Base-by-base conservation (phyloP, 2,113 vertebrate species). In the Trematomus loennbergii region DNA sequence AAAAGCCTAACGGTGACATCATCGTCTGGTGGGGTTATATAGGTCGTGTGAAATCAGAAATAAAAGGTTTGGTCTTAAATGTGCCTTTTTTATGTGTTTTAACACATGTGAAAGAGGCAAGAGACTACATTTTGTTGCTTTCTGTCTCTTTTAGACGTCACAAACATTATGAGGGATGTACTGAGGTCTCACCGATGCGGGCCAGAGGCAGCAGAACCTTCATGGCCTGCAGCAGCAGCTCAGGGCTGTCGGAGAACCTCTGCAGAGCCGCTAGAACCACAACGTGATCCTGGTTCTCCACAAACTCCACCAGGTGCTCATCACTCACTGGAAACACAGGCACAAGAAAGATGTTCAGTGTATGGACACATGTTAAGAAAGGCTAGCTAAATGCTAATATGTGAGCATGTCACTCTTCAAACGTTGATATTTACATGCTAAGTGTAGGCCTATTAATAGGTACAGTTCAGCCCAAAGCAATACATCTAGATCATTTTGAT, bases 231-330 rank as follows among this genome's bases (percentile, higher is more conserved):
- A 96, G 86, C 18, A 97, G 95, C 80, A 97, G 85, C 75, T 96
- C 94, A 10, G 96, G 95, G 84, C 94, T 95, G 75, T 94, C 92
- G 1, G 89, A 91, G 83, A 97, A 99, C 45, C 76, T 90, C 70
- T 93, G 93, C 16, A 97, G 93, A 0, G 95, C 94, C 18, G 88
- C 93, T 45, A 99, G 53, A 87, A 99, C 90, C 69, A 96, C 91
- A 36, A 84, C 83, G 61, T 99, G 96, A 85, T 99, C 98, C 91
- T 96, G 95, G 91, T 92, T 97, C 90, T 99, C 98, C 82, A 99
- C 94, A 93, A 99, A 99, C 91, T 98, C 98, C 77, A 95, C 87
- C 25, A 97, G 93, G 59, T 97, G 97, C 54, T 95, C 96, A 29
- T 98, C 96, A 48, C 96, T 95, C 79, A 98, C 97, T 99, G 76